Percentiles rank a stretch among this genome's conserved stretches.
phyloP scores from a whole-genome alignment of 2,888 invertebrate species.

The Acanthosepion esculentum region DNA sequence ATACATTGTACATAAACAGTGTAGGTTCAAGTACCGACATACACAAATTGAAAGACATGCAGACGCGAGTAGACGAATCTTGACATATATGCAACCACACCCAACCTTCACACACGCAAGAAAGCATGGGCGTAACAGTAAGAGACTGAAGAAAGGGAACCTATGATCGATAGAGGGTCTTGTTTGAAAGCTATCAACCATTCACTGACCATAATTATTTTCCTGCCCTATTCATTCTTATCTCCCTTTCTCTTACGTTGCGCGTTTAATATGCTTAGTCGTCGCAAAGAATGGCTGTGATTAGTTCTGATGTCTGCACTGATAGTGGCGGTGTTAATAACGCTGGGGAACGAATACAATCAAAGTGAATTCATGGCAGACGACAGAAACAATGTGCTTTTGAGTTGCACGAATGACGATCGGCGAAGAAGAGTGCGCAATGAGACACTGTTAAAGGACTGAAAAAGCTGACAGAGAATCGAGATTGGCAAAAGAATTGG shows the following conservation, averaged over 20 bases:
- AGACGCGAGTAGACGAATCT: neutral
- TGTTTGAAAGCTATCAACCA: constrained; percentile 8
- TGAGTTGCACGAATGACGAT: neutral
- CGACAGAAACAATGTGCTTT: neutral
- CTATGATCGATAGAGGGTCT: neutral
- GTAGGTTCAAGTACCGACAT: neutral
- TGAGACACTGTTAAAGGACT: neutral
- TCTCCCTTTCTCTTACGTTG: neutral
- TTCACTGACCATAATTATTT: constrained; percentile 15
- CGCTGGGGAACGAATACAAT: neutral
- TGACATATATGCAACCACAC: neutral
- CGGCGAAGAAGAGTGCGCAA: neutral
- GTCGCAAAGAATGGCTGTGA: constrained; percentile 21
- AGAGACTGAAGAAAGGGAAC: neutral
- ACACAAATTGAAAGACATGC: neutral
- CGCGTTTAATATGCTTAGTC: constrained; percentile 3
- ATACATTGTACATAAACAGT: too few relatives aligned
- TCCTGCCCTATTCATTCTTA: neutral
- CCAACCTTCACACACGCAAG: neutral
- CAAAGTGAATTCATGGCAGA: constrained; percentile 33
- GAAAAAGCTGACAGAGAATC: neutral
- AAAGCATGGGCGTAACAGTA: neutral
- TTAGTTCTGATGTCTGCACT: constrained; percentile 6
- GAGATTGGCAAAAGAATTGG: neutral
- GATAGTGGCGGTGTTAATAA: neutral